phyloP scores from a whole-genome alignment of 35 echinoderm and acorn worm genomes.

The Strongylocentrotus purpuratus region DNA sequence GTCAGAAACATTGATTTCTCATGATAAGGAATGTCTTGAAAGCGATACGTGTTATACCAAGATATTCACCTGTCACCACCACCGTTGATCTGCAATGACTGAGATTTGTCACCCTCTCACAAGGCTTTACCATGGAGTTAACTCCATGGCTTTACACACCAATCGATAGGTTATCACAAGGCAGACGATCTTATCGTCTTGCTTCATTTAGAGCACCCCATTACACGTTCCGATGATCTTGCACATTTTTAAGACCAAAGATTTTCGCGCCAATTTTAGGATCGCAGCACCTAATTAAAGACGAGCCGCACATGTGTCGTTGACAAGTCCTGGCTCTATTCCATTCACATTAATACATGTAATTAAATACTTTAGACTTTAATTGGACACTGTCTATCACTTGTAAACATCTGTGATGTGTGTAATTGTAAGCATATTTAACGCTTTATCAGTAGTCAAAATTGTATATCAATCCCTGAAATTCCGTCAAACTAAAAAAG shows the following conservation, averaged over 20 bases:
- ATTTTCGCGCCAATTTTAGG: constrained; percentile 17
- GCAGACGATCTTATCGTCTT: background rate
- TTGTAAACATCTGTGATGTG: background rate
- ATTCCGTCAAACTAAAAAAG: background rate
- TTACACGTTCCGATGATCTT: background rate
- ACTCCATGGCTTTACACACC: background rate
- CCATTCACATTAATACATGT: background rate
- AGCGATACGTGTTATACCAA: background rate
- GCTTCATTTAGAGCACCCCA: background rate
- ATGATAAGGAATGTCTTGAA: background rate
- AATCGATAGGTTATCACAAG: background rate
- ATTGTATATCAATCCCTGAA: too few relatives aligned
- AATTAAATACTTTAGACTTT: background rate
- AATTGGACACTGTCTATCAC: background rate
- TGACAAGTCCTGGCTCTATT: background rate
- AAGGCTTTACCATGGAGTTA: background rate
- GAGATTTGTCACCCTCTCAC: background rate
- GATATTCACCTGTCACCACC: background rate
- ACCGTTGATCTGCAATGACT: background rate
- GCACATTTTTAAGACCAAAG: background rate
- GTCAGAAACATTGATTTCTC: background rate
- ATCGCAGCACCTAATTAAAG: background rate
- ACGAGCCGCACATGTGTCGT: background rate
- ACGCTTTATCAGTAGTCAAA: background rate
- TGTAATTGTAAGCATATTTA: background rate